A percentile compares a stretch with the other conserved stretches of the same genome.
Conservation (phyloP, 2,888 invertebrate species). For the Mesorhabditis spiculigera region DNA sequence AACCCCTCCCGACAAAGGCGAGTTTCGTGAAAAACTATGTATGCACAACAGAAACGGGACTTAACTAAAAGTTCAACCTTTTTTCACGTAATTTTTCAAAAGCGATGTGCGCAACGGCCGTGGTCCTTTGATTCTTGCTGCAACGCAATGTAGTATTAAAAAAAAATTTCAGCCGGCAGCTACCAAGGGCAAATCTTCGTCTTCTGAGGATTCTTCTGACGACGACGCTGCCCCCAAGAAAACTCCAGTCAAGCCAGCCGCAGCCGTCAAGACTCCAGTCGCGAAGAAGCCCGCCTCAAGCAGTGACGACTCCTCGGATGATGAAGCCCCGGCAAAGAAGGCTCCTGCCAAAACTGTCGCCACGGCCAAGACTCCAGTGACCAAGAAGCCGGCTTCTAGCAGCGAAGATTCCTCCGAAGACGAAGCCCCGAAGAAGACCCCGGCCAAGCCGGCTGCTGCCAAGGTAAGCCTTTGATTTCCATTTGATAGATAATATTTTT, state of each 20-base stretch:
- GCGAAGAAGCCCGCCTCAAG: constrained; percentile 13
- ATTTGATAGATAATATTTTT: no score
- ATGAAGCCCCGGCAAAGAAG: constrained; percentile 16
- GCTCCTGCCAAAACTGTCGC: constrained; percentile 9
- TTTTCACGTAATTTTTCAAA: neutral
- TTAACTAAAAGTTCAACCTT: neutral
- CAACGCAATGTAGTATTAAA: constrained; percentile 7
- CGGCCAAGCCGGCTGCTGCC: constrained; percentile 13
- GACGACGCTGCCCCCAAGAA: constrained; percentile 16
- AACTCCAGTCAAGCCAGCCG: constrained; percentile 10
- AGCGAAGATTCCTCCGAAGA: neutral
- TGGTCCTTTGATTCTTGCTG: constrained; percentile 7
- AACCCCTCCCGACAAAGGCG: constrained; percentile 1
- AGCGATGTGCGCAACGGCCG: neutral
- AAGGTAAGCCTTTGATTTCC: no score
- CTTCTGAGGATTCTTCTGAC: constrained; percentile 19
- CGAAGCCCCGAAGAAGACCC: no score
- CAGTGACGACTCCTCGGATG: constrained; percentile 17
- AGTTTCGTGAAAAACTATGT: neutral
- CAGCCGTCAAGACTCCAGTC: constrained; percentile 2
- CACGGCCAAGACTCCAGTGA: constrained; percentile 5
- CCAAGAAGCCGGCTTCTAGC: neutral
- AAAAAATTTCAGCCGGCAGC: no score
- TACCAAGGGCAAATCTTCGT: neutral
- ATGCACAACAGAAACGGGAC: neutral